Base-by-base conservation (phyloP, 2,113 vertebrate species). In the cattle (Bos taurus) region DNA sequence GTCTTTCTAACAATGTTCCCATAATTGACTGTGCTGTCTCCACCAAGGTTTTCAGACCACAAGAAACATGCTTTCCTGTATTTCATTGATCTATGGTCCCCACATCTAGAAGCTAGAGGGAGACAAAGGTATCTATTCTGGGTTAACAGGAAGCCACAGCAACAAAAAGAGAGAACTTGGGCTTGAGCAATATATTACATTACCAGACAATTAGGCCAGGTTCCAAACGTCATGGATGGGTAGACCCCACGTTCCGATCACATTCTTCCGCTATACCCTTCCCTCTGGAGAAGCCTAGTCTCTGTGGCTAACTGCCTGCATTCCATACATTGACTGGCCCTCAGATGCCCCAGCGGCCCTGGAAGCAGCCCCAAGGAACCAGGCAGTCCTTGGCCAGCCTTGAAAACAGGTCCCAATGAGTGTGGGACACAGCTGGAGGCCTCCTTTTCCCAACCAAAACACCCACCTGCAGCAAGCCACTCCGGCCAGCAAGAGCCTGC, bases 91-190 rank as follows among this genome's bases (percentile, higher is more conserved):
- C 96, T 77, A 43, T 74, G 28, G 95, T 57, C 43, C 40, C 88
- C 74, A 83, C 36, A 36, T 30, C 77, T 88, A 85, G 80, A 90
- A 50, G 21, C 90, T 50, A 12, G 23, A 46, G 43, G 78, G 43
- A 19, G 23, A 28, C 5, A 26, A 36, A 26, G 15, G 83, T 8
- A 21, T 90, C 64, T 60, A 0, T n/a, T 48, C 56, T 1, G 33
- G 12, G 33, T 40, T 50, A 84, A 94, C 74, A 94, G 90, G 97
- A 98, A 97, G 88, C 48, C 46, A 0, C 40, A 71, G 48, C 92
- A 43, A 57, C 40, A 87, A 26, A 0, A 1, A 71, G 80, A 48
- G 57, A 28, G 60, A 80, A 9, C 54, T 36, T 33, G 23, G 17
- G 89, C 86, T 57, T 82, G 40, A 94, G 89, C 86, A 23, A 57